These are phyloP conservation scores for Aradus depressus DNA, from an alignment of 2,888 invertebrate genomes.

Conservation along the genomic window DNA sequence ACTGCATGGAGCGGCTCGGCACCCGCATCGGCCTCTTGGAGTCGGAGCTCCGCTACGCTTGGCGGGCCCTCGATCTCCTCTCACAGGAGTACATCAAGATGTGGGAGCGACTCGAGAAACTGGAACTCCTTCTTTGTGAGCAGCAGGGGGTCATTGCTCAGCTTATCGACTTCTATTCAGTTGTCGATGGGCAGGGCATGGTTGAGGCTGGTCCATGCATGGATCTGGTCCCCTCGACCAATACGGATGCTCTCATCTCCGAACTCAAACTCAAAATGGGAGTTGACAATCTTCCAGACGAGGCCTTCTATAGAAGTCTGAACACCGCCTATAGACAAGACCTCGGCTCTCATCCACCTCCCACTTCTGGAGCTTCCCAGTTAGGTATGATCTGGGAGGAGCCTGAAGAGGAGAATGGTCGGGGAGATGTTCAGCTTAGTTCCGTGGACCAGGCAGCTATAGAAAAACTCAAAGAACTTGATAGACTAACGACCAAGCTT, in stretches of 20 bases:
- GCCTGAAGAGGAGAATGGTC: conserved; percentile 52
- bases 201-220: conserved; percentile 33
- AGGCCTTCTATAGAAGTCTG: conserved; percentile 76
- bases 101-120: conserved; percentile 83
- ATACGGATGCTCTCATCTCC: conserved; percentile 33
- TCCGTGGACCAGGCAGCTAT: conserved; percentile 66
- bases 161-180: conserved; percentile 60
- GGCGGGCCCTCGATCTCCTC: conserved; percentile 80
- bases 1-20: conserved; percentile 82
- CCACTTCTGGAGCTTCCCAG: conserved; percentile 50
- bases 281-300: conserved; percentile 54
- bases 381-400: conserved; percentile 81
- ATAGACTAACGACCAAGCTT: conserved; percentile 61
- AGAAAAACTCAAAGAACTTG: conserved; percentile 66
- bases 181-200: conserved; percentile 32
- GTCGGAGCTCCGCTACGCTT: conserved; percentile 82
- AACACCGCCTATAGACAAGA: conserved; percentile 81
- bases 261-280: conserved; percentile 37
- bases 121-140: conserved; percentile 74
- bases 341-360: conserved; percentile 40
- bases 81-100: conserved; percentile 88
- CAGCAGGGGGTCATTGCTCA: conserved; percentile 86
- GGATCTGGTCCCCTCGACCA: conserved; percentile 23
- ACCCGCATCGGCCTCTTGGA: conserved; percentile 77
- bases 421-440: conserved; percentile 44